Evolutionary conservation across 2,888 invertebrate species (phyloP).

Genomic region (Diachrysia chrysitis): DNA sequence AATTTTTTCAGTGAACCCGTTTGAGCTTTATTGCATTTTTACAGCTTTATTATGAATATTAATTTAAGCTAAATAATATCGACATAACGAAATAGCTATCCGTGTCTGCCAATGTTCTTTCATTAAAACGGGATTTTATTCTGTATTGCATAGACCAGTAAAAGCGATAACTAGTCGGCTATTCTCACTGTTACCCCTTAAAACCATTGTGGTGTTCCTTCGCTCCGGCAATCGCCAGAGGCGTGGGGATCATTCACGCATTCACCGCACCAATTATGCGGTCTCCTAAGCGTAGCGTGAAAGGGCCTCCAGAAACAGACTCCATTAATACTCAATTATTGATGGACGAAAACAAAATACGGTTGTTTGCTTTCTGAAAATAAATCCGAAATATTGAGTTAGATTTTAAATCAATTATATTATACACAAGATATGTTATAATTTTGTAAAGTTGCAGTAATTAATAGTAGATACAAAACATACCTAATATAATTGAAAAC

Average conservation of each 20-base stretch:
- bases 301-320: neutral
- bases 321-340: slow-evolving; percentile 1
- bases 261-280: slow-evolving; percentile 5
- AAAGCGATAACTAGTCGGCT: neutral
- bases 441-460: no score
- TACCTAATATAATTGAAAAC: no score
- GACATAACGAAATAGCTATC: slow-evolving; percentile 1
- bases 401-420: no score
- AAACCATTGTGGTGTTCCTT: neutral
- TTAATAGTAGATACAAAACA: no score
- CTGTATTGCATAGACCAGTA: neutral
- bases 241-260: slow-evolving; percentile 1
- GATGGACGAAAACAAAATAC: neutral
- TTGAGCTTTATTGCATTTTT: slow-evolving; percentile 3
- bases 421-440: no score
- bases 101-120: neutral
- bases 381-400: no score
- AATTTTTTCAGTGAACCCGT: neutral
- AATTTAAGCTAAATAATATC: slow-evolving; percentile 2
- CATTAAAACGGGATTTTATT: neutral
- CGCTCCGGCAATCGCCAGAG: neutral
- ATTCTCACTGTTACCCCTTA: neutral
- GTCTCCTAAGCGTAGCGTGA: slow-evolving; percentile 2
- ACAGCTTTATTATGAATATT: slow-evolving; percentile 4
- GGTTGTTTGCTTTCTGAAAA: neutral